Base-by-base conservation (phyloP, 2,113 vertebrate genomes). In the Syngnathoides biaculeatus region DNA sequence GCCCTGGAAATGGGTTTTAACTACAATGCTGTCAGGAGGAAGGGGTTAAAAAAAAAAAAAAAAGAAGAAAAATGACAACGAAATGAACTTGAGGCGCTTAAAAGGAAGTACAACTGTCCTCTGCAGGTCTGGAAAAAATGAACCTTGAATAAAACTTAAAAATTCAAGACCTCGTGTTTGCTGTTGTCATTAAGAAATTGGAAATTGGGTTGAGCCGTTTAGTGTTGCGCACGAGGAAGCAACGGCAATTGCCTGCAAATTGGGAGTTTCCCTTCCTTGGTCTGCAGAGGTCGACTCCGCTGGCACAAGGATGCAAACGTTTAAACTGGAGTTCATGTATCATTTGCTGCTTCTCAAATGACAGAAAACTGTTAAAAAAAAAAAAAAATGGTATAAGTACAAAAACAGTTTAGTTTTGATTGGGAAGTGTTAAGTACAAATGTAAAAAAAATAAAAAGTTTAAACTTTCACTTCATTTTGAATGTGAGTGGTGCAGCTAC, bases 61-160 rank as follows among this genome's bases (percentile, higher is more conserved):
- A 40, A 81, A 84, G 91, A 35, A 35, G 5, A 35, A 35, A 35
- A 35, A 35, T 6, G 30, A 35, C 30, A 35, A 35, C n/a, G n/a
- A 35, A 35, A 35, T 35, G 6, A 35, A 35, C 30, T 86, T 80
- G 90, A 94, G 92, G 93, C 93, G 87, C 92, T 90, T 91, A 89
- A 91, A 79, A 92, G 92, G 87, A 87, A 96, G 93, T 93, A 17
- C 93, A 95, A 96, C 95, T 94, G 94, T 95, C 94, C 94, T 96
- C 95, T 98, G 94, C 95, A 95, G 94, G 96, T 95, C 95, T 95
- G 95, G 40, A 62, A 89, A 89, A 86, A 96, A 95, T 94, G 94
- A 95, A 98, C 94, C 85, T 95, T 96, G 95, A 99, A 98, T 98
- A 99, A 99, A 98, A 95, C 92, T 93, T 93, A 87, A 95, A 94